Base-by-base conservation (phyloP, 2,797 vertebrate genomes). In the Lithobates sylvaticus region DNA sequence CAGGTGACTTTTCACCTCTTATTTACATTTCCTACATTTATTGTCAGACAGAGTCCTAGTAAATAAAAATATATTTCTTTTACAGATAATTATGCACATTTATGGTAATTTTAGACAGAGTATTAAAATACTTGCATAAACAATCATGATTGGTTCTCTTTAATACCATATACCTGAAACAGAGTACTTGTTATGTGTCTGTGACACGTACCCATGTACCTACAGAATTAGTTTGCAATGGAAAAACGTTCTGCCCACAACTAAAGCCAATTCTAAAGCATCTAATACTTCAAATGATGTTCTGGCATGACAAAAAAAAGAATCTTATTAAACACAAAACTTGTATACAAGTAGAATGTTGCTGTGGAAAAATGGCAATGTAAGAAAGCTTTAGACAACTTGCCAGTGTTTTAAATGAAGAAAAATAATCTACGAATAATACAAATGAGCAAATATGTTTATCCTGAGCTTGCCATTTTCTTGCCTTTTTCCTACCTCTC, bases 401-500 rank as follows among this genome's bases (percentile, higher is more conserved):
- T 15, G 15, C n/a, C 29, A 72, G 36, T 0, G 39, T 18, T 61
- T 68, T 65, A 85, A 85, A 79, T 78, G 36, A 73, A 73, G 36
- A 47, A 72, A 67, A 75, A 82, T 73, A n/a, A 58, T 69, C 69
- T 10, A 64, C 3, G 27, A 12, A 50, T 3, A 12, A 36, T 75
- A 15, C 70, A 68, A 80, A 85, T 69, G 29, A 68, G 84, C 64
- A 13, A 32, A 23, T 68, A 54, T 23, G 36, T 44, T 73, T 54
- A 29, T 64, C 23, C 12, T 54, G 6, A 84, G 61, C 34, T 80
- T 16, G 89, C 83, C 88, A 84, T 83, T 89, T 88, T 9, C 86
- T 84, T 0, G 80, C 70, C 26, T 42, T 74, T 83, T 89, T 89
- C 27, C 42, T 26, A 32, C 71, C 44, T 81, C 61, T 87, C 88